phyloP scores from a whole-genome alignment of 2,888 invertebrate species.

The Petrolisthes cinctipes region DNA sequence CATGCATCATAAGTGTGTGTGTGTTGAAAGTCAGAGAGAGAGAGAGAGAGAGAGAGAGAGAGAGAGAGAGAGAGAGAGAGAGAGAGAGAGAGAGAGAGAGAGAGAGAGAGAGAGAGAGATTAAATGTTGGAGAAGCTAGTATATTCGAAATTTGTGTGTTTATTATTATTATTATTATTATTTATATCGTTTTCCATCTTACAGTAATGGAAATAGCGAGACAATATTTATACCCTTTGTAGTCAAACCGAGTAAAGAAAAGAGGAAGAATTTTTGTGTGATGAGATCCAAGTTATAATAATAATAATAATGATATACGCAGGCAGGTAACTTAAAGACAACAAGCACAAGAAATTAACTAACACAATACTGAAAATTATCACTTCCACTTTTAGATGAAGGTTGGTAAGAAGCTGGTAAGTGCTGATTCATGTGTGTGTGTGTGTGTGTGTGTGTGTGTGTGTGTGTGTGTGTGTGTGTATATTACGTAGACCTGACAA shows the following conservation, averaged over 20 bases:
- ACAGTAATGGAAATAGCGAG: too few relatives aligned
- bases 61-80: constrained; percentile 3
- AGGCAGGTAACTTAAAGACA: background rate
- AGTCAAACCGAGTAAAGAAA: too few relatives aligned
- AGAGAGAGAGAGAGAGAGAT: constrained; percentile 16
- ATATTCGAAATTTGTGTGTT: background rate
- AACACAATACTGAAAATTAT: too few relatives aligned
- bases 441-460: constrained; percentile 4
- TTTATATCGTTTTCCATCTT: too few relatives aligned
- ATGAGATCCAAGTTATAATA: background rate
- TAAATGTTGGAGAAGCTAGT: constrained; percentile 9
- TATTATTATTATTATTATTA: too few relatives aligned
- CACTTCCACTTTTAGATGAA: too few relatives aligned
- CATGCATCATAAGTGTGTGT: background rate
- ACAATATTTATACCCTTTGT: too few relatives aligned
- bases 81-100: background rate
- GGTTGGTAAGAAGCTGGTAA: too few relatives aligned
- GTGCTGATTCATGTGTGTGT: background rate
- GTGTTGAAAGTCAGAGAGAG: background rate
- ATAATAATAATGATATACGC: background rate
- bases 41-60: background rate
- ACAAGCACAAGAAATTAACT: too few relatives aligned
- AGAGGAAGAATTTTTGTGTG: background rate
- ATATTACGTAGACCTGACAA: background rate
- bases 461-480: constrained; percentile 7